Conservation (phyloP, 1,140 invertebrate genomes). For the Paracyclopina nana region DNA sequence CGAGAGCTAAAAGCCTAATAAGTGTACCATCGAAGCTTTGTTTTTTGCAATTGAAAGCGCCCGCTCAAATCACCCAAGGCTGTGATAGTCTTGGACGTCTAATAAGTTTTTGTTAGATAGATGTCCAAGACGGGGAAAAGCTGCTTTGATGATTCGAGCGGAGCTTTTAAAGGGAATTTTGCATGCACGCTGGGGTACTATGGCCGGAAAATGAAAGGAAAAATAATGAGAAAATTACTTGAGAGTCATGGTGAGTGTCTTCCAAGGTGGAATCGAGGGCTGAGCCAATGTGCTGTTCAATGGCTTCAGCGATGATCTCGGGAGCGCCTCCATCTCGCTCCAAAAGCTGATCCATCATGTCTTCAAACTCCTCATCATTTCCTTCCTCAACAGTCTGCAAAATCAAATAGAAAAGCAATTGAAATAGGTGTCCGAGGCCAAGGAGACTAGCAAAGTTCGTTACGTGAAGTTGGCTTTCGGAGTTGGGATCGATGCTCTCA, state of each 20-base stretch:
- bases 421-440: not conserved
- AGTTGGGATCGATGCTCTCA: conserved; percentile 35
- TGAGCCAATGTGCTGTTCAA: conserved; percentile 20
- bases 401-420: not conserved
- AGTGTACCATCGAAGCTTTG: no score
- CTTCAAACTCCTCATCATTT: conserved; percentile 33
- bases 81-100: no score
- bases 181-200: no score
- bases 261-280: conserved; percentile 23
- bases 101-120: no score
- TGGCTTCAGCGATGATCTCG: conserved; percentile 18
- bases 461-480: conserved; percentile 28
- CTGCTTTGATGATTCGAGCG: no score
- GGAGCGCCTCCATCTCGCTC: conserved; percentile 28
- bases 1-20: no score
- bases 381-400: conserved; percentile 20
- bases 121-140: no score
- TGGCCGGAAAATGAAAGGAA: no score
- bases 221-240: conserved; percentile 9
- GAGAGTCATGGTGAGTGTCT: conserved; percentile 20
- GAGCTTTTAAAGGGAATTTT: no score
- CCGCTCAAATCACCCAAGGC: no score
- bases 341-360: conserved; percentile 46
- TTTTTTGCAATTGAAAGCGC: no score
- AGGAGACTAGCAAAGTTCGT: not conserved